Evolutionary conservation across 92 coral and sea anemone genomes (phyloP).

Genomic region (Parazoanthus swiftii): DNA sequence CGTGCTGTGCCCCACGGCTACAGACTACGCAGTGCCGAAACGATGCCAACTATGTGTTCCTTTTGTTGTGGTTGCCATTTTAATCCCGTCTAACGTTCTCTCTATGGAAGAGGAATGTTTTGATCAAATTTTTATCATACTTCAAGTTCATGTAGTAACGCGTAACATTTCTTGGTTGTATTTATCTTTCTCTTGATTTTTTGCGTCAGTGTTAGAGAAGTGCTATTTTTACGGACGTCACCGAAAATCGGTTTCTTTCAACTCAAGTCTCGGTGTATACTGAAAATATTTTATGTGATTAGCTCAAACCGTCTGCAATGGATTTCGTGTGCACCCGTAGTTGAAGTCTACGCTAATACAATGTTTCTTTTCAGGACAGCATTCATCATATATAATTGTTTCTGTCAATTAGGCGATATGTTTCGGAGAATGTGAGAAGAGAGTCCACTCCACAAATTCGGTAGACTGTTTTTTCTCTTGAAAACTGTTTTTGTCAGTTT

Average conservation of each 20-base stretch:
- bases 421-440: not conserved
- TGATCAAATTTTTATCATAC: conserved; percentile 6
- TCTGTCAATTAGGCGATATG: not conserved
- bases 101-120: not conserved
- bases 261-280: not conserved
- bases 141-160: not conserved
- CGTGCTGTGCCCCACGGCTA: not conserved
- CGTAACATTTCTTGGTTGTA: not conserved
- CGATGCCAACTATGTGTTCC: not conserved
- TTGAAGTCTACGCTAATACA: not conserved
- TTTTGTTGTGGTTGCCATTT: conserved; percentile 28
- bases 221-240: not conserved
- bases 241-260: not conserved
- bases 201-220: not conserved
- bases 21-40: not conserved
- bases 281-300: too few species aligned
- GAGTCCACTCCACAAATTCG: not conserved
- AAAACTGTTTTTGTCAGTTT: too few species aligned
- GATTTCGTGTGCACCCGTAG: not conserved
- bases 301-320: too few species aligned
- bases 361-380: not conserved
- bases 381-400: too few species aligned
- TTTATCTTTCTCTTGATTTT: not conserved
- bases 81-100: not conserved
- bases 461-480: not conserved